A percentile compares a stretch with the other conserved stretches of the same genome.
These are phyloP conservation scores for Agonopterix subpropinquella DNA, from an alignment of 2,888 invertebrate genomes.

Conservation along the genomic window DNA sequence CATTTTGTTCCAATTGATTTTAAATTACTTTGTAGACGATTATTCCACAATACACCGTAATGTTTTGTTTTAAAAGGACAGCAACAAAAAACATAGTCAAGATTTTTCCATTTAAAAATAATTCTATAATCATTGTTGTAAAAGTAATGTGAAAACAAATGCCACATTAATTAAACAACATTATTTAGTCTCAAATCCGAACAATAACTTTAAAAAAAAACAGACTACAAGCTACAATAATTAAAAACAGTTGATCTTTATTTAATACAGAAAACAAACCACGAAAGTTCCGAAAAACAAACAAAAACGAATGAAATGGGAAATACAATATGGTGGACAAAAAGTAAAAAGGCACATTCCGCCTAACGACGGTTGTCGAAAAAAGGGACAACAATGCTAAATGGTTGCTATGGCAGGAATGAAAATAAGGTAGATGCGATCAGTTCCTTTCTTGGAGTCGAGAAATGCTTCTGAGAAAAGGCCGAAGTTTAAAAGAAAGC, in stretches of 20 bases:
- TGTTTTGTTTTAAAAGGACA: too few species aligned
- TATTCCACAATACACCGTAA: too few species aligned
- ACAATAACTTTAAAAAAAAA: too few species aligned
- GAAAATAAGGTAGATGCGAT: slow-evolving; percentile 39
- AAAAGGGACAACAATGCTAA: slow-evolving; percentile 42
- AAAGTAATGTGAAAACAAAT: too few species aligned
- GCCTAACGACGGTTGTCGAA: slow-evolving; percentile 37
- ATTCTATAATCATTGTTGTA: too few species aligned
- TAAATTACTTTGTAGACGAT: too few species aligned
- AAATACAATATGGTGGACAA: slow-evolving; percentile 20
- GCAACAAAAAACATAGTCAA: too few species aligned
- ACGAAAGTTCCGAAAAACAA: too few species aligned
- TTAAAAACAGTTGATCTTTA: too few species aligned
- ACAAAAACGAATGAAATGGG: not conserved
- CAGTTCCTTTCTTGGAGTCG: slow-evolving; percentile 15
- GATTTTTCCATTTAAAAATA: too few species aligned
- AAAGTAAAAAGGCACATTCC: slow-evolving; percentile 24
- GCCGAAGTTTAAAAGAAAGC: not conserved
- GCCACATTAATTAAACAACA: not conserved
- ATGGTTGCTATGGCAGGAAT: slow-evolving; percentile 43
- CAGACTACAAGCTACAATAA: not conserved
- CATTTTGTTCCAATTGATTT: too few species aligned
- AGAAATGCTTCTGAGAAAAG: slow-evolving; percentile 40
- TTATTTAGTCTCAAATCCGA: not conserved
- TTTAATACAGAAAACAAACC: too few species aligned